Conservation (phyloP, 2,113 vertebrate genomes). For the Sander lucioperca region DNA sequence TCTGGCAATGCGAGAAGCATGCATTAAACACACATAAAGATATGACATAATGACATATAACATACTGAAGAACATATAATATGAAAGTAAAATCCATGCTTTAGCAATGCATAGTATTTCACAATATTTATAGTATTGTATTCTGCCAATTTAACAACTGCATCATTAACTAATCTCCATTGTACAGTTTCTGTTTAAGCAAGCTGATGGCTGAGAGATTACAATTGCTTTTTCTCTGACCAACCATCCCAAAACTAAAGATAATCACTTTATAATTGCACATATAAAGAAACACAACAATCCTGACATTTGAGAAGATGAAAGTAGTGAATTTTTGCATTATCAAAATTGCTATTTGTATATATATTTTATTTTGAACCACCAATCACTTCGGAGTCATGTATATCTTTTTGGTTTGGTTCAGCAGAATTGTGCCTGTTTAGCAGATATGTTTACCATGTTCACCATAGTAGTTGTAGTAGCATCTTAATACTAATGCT, state of each 20-base stretch:
- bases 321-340: background rate
- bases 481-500: too few relatives aligned
- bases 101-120: background rate
- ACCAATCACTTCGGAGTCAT: background rate
- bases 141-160: background rate
- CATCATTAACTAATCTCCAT: background rate
- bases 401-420: background rate
- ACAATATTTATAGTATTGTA: background rate
- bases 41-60: background rate
- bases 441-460: too few relatives aligned
- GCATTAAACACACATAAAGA: background rate
- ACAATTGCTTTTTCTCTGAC: background rate
- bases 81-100: background rate
- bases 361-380: background rate
- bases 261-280: background rate
- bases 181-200: background rate
- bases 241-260: background rate
- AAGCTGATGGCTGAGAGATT: too few relatives aligned
- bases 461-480: too few relatives aligned
- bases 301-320: background rate
- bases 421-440: background rate
- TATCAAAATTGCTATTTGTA: background rate
- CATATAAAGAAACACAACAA: background rate
- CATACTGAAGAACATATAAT: background rate
- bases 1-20: too few relatives aligned